A percentile compares a stretch with the other conserved stretches of the same genome.
Conservation (phyloP, 1,140 invertebrate genomes). For the Zaprionus tsacasi region DNA sequence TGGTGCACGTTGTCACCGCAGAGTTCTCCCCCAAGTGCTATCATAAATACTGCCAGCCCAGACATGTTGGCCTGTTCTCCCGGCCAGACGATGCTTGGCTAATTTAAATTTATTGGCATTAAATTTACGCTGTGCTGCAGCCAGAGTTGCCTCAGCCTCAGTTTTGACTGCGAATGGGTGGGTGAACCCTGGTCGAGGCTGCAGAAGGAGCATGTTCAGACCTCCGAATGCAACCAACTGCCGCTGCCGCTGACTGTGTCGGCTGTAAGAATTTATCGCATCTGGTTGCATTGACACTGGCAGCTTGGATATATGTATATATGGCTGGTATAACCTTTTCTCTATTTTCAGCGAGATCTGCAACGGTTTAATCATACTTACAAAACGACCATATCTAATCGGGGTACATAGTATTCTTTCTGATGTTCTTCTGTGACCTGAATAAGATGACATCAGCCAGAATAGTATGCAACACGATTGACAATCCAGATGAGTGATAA, state of each 20-base stretch:
- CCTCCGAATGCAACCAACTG: background rate
- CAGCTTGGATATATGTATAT: constrained; percentile 68
- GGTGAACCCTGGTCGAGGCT: background rate
- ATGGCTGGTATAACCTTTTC: constrained; percentile 29
- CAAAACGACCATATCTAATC: background rate
- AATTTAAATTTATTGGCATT: constrained; percentile 81
- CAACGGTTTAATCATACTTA: background rate
- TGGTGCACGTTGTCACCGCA: constrained; percentile 5
- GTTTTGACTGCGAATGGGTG: constrained; percentile 14
- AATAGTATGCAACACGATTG: constrained; percentile 7
- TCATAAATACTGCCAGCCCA: constrained; percentile 64
- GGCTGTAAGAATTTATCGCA: constrained; percentile 66
- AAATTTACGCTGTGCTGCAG: constrained; percentile 66
- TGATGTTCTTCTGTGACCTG: background rate
- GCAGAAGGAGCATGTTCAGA: background rate
- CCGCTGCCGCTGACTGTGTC: constrained; percentile 5
- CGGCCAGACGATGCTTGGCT: constrained; percentile 56
- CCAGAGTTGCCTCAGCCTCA: constrained; percentile 27
- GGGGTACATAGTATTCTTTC: constrained; percentile 5
- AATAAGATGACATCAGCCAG: constrained; percentile 16
- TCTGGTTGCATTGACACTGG: constrained; percentile 70
- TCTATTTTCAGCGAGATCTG: background rate
- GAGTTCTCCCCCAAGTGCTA: constrained; percentile 29
- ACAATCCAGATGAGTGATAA: background rate
- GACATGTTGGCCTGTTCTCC: constrained; percentile 39